Evolutionary conservation across 2,888 invertebrate genomes (phyloP).

Genomic region (Zygaena filipendulae): DNA sequence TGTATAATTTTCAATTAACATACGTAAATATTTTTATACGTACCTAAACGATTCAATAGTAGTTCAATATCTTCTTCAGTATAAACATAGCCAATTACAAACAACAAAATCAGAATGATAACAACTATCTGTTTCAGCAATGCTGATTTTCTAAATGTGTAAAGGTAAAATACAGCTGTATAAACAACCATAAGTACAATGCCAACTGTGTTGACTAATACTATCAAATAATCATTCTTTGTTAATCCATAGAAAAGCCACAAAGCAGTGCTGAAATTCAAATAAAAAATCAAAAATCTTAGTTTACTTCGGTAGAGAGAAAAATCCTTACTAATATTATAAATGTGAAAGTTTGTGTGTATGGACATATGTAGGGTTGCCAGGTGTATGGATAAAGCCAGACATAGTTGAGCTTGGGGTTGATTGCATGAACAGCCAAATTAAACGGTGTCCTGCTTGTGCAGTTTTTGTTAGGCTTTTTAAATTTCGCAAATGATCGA

Average conservation of each 20-base stretch:
- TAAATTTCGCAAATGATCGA: too few species aligned
- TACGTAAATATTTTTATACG: too few species aligned
- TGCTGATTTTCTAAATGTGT: slow-evolving; percentile 75
- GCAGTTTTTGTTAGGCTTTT: too few species aligned
- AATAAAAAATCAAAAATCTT: slow-evolving; percentile 12
- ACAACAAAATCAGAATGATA: slow-evolving; percentile 59
- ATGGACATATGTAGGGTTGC: too few species aligned
- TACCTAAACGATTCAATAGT: slow-evolving; percentile 73
- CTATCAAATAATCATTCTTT: slow-evolving; percentile 76
- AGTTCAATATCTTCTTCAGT: slow-evolving; percentile 59
- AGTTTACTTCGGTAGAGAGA: too few species aligned
- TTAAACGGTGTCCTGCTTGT: too few species aligned
- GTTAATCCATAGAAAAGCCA: slow-evolving; percentile 86
- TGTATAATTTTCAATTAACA: too few species aligned
- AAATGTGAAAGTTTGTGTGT: too few species aligned
- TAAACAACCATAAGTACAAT: slow-evolving; percentile 76
- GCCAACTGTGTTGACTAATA: slow-evolving; percentile 82
- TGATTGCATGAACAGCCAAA: too few species aligned
- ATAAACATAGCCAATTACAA: slow-evolving; percentile 69
- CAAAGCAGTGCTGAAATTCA: slow-evolving; percentile 72
- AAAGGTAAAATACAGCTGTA: slow-evolving; percentile 75
- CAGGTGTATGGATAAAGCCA: too few species aligned
- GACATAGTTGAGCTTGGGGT: too few species aligned
- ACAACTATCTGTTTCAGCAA: slow-evolving; percentile 71
- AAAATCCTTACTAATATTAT: too few species aligned